Evolutionary conservation across 2,797 vertebrate genomes (phyloP), one percentile per base, ranked within the genome.

Genomic region (Hozukius guyotensis): DNA sequence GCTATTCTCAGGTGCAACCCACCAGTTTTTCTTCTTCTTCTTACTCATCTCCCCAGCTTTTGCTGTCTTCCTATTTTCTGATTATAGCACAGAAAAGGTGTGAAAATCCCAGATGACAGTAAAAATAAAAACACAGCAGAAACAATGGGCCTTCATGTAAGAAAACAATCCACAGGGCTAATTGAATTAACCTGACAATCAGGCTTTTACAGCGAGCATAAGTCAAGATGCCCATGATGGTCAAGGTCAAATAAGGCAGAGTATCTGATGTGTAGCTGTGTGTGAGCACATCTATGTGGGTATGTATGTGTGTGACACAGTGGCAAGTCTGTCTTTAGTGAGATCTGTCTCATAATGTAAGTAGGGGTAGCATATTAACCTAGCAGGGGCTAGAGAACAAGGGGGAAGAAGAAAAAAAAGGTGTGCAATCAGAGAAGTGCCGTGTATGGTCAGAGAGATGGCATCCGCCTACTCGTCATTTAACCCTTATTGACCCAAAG

Each of bases 371-470:
- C 62, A 73, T 81, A 82, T 72, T 87, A 76, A 78, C 72, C 49
- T 24, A 9, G 52, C 46, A 64, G 10, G 66, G 38, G 52, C 53
- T 42, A 70, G 60, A 79, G 75, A 84, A 72, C 32, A 72, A 80
- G 59, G 60, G 38, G 49, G 36, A 59, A 70, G 38, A 7, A n/a
- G n/a, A 46, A 63, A 32, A 76, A 79, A 86, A 74, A 14, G 14
- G 29, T n/a, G 36, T 70, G 55, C 64, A 78, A 84, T 92, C 82
- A 87, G 52, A 77, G 77, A 87, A 83, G 62, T 77, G 73, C 69
- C 25, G 36, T 63, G 49, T 52, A 36, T 75, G 52, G 79, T 72
- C 38, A 70, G 42, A 70, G 65, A 72, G 72, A 87, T 31, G 74
- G 22, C 65, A 66, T 53, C 66, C 29, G n/a, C 32, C 27, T 36